phyloP scores from a whole-genome alignment of 2,113 vertebrate genomes.

The Seriola rivoliana region DNA sequence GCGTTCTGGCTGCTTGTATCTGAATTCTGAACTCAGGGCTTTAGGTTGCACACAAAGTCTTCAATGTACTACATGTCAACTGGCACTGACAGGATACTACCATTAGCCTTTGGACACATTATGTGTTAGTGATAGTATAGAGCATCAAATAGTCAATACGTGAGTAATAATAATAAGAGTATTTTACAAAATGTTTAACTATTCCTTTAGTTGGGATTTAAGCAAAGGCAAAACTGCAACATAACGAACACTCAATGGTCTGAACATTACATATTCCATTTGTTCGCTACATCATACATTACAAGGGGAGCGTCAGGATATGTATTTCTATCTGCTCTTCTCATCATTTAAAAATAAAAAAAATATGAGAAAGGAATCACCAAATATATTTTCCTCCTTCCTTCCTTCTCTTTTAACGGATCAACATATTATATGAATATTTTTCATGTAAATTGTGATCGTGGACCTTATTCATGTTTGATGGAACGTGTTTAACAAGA shows the following conservation, averaged over 20 bases:
- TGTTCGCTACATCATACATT: not conserved
- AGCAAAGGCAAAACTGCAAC: not conserved
- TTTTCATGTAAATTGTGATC: slow-evolving; percentile 19
- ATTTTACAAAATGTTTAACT: not conserved
- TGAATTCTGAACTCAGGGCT: not conserved
- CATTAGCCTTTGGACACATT: not conserved
- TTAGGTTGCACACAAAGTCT: slow-evolving; percentile 3
- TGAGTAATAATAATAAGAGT: not conserved
- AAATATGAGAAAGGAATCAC: not conserved
- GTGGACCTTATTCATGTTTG: slow-evolving; percentile 5
- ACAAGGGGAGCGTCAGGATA: not conserved
- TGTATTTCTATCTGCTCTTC: not conserved
- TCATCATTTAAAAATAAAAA: not conserved
- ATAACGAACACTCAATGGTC: not conserved
- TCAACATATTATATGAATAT: slow-evolving; percentile 3
- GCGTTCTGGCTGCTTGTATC: not conserved
- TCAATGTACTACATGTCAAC: not conserved
- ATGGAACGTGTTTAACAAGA: not conserved
- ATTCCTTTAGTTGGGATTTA: not conserved
- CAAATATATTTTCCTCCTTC: too few species aligned
- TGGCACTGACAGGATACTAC: not conserved
- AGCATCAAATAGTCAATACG: not conserved
- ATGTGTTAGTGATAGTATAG: not conserved
- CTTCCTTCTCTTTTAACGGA: not conserved
- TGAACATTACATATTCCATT: not conserved